phyloP scores from a whole-genome alignment of 2,888 invertebrate species.

The Ectemnius continuus region DNA sequence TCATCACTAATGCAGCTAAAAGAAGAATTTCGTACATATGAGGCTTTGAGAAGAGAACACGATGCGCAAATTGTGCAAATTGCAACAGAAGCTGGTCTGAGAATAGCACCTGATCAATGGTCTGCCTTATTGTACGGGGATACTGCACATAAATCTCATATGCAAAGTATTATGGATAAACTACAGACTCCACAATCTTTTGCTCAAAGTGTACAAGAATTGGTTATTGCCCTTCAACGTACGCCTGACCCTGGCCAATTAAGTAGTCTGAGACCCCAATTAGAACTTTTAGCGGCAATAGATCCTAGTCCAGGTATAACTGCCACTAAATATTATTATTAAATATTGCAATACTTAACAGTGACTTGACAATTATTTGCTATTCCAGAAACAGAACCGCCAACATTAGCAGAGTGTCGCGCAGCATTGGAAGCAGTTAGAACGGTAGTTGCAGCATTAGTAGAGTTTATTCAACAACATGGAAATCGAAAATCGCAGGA shows the following conservation, averaged over 20 bases:
- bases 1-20: constrained; percentile 98
- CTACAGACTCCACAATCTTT: constrained; percentile 96
- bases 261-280: constrained; percentile 86
- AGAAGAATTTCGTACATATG: constrained; percentile 97
- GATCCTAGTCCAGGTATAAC: constrained; percentile 88
- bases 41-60: constrained; percentile 94
- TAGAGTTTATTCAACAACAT: constrained; percentile 88
- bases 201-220: constrained; percentile 92
- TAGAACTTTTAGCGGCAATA: constrained; percentile 91
- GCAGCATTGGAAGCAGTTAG: constrained; percentile 85
- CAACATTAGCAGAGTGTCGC: constrained; percentile 83
- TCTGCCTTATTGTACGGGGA: constrained; percentile 97
- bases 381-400: constrained; percentile 80
- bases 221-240: constrained; percentile 93
- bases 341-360: not conserved
- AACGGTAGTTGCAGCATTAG: constrained; percentile 87
- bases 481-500: constrained; percentile 84
- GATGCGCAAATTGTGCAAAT: constrained; percentile 99
- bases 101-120: constrained; percentile 99
- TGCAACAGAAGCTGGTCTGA: constrained; percentile 96
- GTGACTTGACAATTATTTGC: not conserved
- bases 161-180: constrained; percentile 96
- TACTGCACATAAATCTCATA: constrained; percentile 96
- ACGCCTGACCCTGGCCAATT: constrained; percentile 91
- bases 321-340: not conserved